Evolutionary conservation across 2,888 invertebrate species (phyloP).

Genomic region (Dynastes tityus): DNA sequence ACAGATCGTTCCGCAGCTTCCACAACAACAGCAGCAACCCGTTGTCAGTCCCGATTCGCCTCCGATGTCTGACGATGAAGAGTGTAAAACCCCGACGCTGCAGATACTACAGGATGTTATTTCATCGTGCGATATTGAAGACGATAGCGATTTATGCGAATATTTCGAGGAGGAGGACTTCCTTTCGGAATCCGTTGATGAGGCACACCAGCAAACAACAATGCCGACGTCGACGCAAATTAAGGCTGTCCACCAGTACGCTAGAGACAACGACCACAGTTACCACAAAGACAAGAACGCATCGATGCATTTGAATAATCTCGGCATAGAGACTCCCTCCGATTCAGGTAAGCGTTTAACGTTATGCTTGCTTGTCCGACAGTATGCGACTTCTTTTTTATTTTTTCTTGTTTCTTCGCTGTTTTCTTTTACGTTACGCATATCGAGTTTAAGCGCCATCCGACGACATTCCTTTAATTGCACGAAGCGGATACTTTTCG

Average conservation of each 20-base stretch:
- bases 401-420: slow-evolving; percentile 22
- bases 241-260: slow-evolving; percentile 54
- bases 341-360: slow-evolving; percentile 83
- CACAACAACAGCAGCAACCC: slow-evolving; percentile 47
- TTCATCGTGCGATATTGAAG: slow-evolving; percentile 63
- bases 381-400: slow-evolving; percentile 22
- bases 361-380: slow-evolving; percentile 26
- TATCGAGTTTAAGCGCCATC: slow-evolving; percentile 43
- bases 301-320: slow-evolving; percentile 75
- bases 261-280: slow-evolving; percentile 76
- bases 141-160: slow-evolving; percentile 65
- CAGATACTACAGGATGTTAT: slow-evolving; percentile 64
- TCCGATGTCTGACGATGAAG: slow-evolving; percentile 70
- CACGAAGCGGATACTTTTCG: slow-evolving; percentile 15
- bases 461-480: slow-evolving; percentile 34
- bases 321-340: slow-evolving; percentile 90
- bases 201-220: slow-evolving; percentile 51
- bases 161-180: slow-evolving; percentile 65
- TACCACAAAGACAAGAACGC: slow-evolving; percentile 78
- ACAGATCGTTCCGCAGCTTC: slow-evolving; percentile 27
- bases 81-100: slow-evolving; percentile 58
- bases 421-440: slow-evolving; percentile 35
- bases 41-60: slow-evolving; percentile 62
- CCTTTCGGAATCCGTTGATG: slow-evolving; percentile 57
- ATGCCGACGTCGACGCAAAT: slow-evolving; percentile 51